These are phyloP conservation scores for Hirtodrosophila confusa DNA, from an alignment of 2,888 invertebrate species.

Conservation along the genomic window DNA sequence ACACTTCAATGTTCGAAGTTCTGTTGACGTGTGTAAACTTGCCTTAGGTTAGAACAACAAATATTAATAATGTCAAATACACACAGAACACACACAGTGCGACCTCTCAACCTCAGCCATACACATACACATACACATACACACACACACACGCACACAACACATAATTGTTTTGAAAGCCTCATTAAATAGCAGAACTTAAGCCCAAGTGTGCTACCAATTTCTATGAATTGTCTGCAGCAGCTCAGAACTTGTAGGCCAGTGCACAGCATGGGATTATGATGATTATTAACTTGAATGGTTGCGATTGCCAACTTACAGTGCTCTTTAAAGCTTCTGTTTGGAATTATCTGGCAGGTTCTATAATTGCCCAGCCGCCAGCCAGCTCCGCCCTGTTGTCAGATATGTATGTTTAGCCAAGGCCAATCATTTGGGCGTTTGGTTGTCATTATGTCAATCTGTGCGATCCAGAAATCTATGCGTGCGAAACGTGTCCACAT, in stretches of 20 bases:
- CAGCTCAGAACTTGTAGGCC: background rate
- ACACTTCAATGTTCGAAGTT: too few species aligned
- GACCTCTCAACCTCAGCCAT: background rate
- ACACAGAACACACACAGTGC: constrained; percentile 20
- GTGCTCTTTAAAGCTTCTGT: constrained; percentile 71
- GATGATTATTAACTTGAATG: constrained; percentile 67
- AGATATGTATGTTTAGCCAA: constrained; percentile 24
- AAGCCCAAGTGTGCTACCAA: constrained; percentile 47
- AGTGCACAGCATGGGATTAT: constrained; percentile 63
- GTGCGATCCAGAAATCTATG: constrained; percentile 59
- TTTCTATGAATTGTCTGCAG: constrained; percentile 17
- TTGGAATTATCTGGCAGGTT: constrained; percentile 63
- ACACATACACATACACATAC: constrained; percentile 1
- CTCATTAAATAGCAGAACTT: constrained; percentile 78
- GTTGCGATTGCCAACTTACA: constrained; percentile 33
- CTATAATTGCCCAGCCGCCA: constrained; percentile 64
- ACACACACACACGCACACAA: constrained; percentile 14
- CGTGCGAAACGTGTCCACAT: constrained; percentile 48
- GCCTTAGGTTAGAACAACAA: constrained; percentile 33
- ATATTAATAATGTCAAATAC: constrained; percentile 69
- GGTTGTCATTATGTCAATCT: constrained; percentile 77
- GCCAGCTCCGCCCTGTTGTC: background rate
- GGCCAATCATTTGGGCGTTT: constrained; percentile 76
- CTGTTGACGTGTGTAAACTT: too few species aligned
- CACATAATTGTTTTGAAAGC: constrained; percentile 77